Conservation (phyloP, 2,888 invertebrate genomes). For the Sialis fuliginosa region DNA sequence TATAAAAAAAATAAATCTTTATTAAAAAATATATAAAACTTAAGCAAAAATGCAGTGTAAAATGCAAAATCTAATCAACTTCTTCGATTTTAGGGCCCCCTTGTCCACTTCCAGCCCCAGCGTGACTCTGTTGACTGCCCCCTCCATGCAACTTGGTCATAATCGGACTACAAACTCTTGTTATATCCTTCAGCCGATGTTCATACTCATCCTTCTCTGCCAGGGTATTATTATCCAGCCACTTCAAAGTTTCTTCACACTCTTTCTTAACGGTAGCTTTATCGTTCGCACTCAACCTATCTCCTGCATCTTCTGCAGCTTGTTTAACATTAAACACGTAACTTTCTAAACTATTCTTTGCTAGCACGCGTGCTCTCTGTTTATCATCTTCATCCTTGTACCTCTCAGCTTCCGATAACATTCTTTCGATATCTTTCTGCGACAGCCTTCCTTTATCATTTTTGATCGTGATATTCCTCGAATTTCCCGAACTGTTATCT, state of each 20-base stretch:
- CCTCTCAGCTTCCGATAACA: conserved; percentile 55
- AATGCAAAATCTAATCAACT: conserved; percentile 26
- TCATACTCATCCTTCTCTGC: conserved; percentile 52
- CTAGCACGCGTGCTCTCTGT: conserved; percentile 43
- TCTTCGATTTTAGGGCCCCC: conserved; percentile 37
- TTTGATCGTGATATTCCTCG: conserved; percentile 60
- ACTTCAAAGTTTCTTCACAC: conserved; percentile 39
- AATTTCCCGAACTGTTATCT: conserved; percentile 40
- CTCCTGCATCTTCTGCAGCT: conserved; percentile 40
- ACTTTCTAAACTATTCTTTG: conserved; percentile 53
- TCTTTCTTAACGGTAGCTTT: conserved; percentile 33
- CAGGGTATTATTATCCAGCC: conserved; percentile 47
- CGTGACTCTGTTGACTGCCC: conserved; percentile 11
- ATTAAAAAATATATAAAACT: too few relatives aligned
- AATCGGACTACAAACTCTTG: conserved; percentile 29
- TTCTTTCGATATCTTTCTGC: conserved; percentile 65
- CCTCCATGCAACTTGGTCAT: conserved; percentile 37
- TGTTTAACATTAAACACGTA: conserved; percentile 53
- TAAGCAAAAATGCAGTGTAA: too few relatives aligned
- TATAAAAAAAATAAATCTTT: too few relatives aligned
- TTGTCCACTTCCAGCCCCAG: conserved; percentile 13
- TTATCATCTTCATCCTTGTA: conserved; percentile 56
- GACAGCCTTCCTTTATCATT: conserved; percentile 68
- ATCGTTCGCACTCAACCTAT: conserved; percentile 43
- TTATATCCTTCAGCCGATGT: conserved; percentile 34